Percentiles rank a stretch among this genome's conserved stretches.
These are phyloP conservation scores for Chironomus striatipennis DNA, from an alignment of 1,140 invertebrate species.

Conservation along the genomic window DNA sequence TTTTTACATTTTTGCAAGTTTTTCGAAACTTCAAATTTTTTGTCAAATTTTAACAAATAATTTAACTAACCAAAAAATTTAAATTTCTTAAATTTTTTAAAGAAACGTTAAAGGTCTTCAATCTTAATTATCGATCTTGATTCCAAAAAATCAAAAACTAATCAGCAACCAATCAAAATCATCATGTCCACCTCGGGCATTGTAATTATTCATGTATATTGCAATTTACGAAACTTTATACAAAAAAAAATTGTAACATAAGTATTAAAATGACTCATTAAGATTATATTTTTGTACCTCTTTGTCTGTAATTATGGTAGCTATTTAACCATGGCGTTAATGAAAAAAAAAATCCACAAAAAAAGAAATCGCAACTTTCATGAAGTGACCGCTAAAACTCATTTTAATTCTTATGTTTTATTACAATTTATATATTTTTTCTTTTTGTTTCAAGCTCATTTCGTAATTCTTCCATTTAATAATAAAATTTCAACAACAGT, in stretches of 20 bases:
- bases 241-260: slow-evolving; percentile 6
- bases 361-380: slow-evolving; percentile 12
- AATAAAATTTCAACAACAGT: neutral
- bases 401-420: neutral
- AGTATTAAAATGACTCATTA: neutral
- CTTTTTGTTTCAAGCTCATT: neutral
- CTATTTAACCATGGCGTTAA: neutral
- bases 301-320: neutral
- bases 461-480: neutral
- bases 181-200: no score
- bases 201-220: neutral
- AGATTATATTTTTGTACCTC: neutral
- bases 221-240: neutral
- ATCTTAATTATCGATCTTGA: no score
- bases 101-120: no score
- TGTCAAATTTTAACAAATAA: no score
- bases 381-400: neutral
- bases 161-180: no score
- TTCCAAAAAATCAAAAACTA: no score
- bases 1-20: no score
- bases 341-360: neutral
- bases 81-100: no score
- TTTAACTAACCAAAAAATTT: no score
- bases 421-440: neutral
- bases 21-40: no score